Evolutionary conservation across 1,140 invertebrate species (phyloP).

Genomic region (Hylaeus anthracinus): DNA sequence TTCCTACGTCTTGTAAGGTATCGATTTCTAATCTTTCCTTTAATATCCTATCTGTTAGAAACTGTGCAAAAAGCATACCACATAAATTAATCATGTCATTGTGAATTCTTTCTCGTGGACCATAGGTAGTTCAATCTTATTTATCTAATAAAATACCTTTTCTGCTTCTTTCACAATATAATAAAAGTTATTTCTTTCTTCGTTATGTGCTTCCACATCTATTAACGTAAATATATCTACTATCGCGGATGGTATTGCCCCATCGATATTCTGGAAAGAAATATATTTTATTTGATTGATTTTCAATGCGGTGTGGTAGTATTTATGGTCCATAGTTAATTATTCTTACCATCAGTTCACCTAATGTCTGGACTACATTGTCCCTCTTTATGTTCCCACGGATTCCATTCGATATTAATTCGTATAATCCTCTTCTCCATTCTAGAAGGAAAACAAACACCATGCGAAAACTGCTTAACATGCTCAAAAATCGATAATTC

Average conservation of each 20-base stretch:
- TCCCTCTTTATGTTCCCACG: conserved; percentile 87
- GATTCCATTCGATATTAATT: conserved; percentile 86
- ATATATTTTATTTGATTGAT: conserved; percentile 35
- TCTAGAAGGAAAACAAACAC: conserved; percentile 67
- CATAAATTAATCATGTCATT: conserved; percentile 36
- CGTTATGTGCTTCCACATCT: conserved; percentile 88
- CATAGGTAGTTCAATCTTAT: not conserved
- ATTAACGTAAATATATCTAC: conserved; percentile 90
- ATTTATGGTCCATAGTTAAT: conserved; percentile 1
- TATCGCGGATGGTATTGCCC: conserved; percentile 88
- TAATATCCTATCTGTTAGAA: conserved; percentile 91
- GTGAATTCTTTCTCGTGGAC: not conserved
- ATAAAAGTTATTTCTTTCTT: conserved; percentile 88
- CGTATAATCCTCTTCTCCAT: conserved; percentile 80
- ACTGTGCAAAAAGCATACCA: conserved; percentile 78
- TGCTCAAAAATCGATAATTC: no score
- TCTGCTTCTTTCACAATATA: conserved; percentile 89
- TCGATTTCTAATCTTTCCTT: conserved; percentile 97
- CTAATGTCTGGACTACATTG: conserved; percentile 84
- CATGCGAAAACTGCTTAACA: not conserved
- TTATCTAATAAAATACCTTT: conserved; percentile 79
- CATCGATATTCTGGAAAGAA: conserved; percentile 85
- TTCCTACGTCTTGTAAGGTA: conserved; percentile 94
- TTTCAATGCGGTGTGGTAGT: not conserved
- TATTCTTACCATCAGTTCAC: conserved; percentile 85